Percentiles rank a stretch among this genome's conserved stretches.
Evolutionary conservation across 1,140 invertebrate species (phyloP).

Genomic region (Aphelenchoides besseyi): DNA sequence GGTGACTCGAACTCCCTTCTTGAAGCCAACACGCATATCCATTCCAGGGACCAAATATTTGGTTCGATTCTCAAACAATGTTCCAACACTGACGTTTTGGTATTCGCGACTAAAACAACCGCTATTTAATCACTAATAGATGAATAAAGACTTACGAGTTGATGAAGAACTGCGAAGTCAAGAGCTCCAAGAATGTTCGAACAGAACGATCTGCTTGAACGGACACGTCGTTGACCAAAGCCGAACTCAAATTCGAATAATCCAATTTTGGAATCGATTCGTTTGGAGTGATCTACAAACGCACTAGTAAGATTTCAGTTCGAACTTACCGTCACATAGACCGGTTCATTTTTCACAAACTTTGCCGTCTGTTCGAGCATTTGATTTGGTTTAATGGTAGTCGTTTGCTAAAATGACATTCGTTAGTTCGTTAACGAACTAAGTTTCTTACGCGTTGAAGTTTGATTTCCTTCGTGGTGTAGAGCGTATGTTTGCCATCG

Average conservation of each 20-base stretch:
- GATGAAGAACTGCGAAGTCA: constrained; percentile 19
- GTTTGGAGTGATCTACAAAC: constrained; percentile 20
- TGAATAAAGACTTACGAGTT: constrained; percentile 24
- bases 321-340: constrained; percentile 8
- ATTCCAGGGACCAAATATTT: constrained; percentile 23
- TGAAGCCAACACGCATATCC: constrained; percentile 21
- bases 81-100: constrained; percentile 16
- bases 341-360: neutral
- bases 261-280: constrained; percentile 18
- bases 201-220: constrained; percentile 13
- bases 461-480: constrained; percentile 2
- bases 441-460: neutral
- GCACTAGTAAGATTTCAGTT: neutral
- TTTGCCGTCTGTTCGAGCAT: neutral
- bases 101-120: constrained; percentile 21
- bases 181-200: constrained; percentile 24
- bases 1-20: constrained; percentile 28
- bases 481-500: constrained; percentile 15
- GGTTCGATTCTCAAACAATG: constrained; percentile 20
- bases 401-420: constrained; percentile 8
- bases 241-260: neutral
- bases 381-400: neutral
- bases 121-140: neutral
- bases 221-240: neutral
- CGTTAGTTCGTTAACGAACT: too few relatives aligned